Conservation (phyloP, 2,888 invertebrate species). For the Odontothrips loti region DNA sequence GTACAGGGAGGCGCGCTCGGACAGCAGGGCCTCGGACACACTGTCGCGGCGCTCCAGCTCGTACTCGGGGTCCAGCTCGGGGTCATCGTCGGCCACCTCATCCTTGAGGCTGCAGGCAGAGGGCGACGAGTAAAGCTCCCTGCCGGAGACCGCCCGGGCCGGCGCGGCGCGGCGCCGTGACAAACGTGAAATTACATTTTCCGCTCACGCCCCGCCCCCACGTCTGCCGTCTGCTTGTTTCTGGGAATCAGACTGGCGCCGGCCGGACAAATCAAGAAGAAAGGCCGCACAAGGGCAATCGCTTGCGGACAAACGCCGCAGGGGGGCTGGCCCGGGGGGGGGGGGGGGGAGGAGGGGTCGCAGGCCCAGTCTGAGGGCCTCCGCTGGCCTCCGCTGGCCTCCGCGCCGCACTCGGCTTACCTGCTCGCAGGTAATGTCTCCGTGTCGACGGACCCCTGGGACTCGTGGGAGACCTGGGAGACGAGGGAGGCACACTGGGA, state of each 20-base stretch:
- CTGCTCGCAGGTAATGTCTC: slow-evolving; percentile 8
- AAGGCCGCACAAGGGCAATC: no score
- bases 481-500: background rate
- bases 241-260: no score
- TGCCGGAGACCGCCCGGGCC: background rate
- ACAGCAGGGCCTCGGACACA: slow-evolving; percentile 35
- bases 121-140: background rate
- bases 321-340: no score
- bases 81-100: slow-evolving; percentile 7
- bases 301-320: no score
- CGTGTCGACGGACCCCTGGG: slow-evolving; percentile 3
- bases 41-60: slow-evolving; percentile 12
- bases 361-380: no score
- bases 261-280: no score
- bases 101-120: slow-evolving; percentile 13
- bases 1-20: slow-evolving; percentile 36
- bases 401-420: background rate
- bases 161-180: background rate
- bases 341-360: no score
- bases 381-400: no score
- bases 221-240: no score
- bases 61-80: background rate
- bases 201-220: no score
- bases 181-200: no score
- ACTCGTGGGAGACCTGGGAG: background rate